A percentile compares a stretch with the other conserved stretches of the same genome.
phyloP scores from a whole-genome alignment of 2,888 invertebrate species.

The Phengaris arion region DNA sequence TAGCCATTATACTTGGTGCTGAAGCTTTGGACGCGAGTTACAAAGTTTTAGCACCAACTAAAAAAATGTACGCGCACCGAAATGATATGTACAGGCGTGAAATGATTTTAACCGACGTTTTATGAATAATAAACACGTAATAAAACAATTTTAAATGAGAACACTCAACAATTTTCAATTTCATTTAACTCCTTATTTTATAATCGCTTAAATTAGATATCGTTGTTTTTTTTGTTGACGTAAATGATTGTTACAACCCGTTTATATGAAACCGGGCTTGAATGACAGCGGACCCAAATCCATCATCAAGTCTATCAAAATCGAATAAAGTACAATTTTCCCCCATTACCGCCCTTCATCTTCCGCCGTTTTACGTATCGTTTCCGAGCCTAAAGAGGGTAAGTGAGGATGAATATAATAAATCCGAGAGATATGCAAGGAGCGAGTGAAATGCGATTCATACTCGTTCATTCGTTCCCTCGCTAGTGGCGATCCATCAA shows the following conservation, averaged over 20 bases:
- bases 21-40: background rate
- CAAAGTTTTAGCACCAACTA: too few species aligned
- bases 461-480: constrained; percentile 51
- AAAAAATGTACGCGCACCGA: background rate
- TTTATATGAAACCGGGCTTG: constrained; percentile 42
- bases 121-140: background rate
- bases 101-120: background rate
- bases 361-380: constrained; percentile 78
- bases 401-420: constrained; percentile 75
- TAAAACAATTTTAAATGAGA: background rate
- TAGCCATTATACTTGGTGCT: background rate
- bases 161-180: background rate
- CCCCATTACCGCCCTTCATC: constrained; percentile 76
- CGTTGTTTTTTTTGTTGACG: constrained; percentile 28
- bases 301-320: constrained; percentile 75
- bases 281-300: constrained; percentile 69
- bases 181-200: constrained; percentile 4
- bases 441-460: constrained; percentile 57
- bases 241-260: constrained; percentile 34
- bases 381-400: constrained; percentile 73
- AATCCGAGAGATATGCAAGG: constrained; percentile 74
- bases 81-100: background rate
- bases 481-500: constrained; percentile 66
- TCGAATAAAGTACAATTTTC: constrained; percentile 78
- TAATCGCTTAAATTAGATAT: background rate